Percentiles rank a stretch among this genome's conserved stretches.
These are phyloP conservation scores for Vanessa cardui DNA, from an alignment of 2,888 invertebrate species.

Conservation along the genomic window DNA sequence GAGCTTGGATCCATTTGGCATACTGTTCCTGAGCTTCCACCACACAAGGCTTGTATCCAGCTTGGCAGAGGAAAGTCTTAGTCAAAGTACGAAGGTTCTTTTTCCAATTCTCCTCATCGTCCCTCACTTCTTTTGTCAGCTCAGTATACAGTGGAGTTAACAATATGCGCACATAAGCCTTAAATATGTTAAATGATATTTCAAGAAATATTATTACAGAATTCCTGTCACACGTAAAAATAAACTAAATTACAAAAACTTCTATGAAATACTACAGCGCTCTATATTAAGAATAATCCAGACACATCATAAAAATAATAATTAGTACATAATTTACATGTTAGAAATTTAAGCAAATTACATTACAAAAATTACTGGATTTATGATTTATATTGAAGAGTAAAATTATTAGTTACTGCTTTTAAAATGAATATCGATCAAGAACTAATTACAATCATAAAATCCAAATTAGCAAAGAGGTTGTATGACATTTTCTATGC, in stretches of 20 bases:
- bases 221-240: neutral
- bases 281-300: neutral
- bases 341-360: no score
- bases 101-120: conserved; percentile 86
- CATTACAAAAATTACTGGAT: no score
- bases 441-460: no score
- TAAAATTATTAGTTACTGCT: no score
- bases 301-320: neutral
- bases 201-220: neutral
- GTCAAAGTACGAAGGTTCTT: conserved; percentile 86
- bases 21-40: conserved; percentile 88
- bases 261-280: neutral
- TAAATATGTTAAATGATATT: conserved; percentile 24
- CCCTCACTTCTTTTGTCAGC: conserved; percentile 71
- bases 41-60: conserved; percentile 90
- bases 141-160: conserved; percentile 89
- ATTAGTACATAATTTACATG: no score
- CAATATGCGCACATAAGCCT: conserved; percentile 87
- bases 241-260: conserved; percentile 1
- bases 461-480: no score
- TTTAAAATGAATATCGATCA: no score
- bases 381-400: neutral
- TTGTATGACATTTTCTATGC: no score
- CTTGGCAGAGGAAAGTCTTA: conserved; percentile 88
- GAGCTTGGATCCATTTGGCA: conserved; percentile 88